Evolutionary conservation across 2,888 invertebrate species (phyloP).

Genomic region (Chaetoderma sp.): DNA sequence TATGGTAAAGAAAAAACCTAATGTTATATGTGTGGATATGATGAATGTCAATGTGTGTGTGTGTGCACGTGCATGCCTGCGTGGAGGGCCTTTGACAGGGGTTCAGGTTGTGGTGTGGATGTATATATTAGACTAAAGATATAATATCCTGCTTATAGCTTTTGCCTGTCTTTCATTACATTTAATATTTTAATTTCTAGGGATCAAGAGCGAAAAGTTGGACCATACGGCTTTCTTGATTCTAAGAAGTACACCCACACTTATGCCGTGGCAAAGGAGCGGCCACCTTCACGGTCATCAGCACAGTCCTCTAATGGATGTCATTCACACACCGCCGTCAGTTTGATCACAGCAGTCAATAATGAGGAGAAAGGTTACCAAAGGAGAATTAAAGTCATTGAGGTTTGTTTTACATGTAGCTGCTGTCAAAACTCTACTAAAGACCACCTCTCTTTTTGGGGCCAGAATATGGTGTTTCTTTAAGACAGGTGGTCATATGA

Average conservation of each 20-base stretch:
- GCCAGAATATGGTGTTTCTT: too few relatives aligned
- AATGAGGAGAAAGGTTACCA: slow-evolving; percentile 60
- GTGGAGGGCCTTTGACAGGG: not conserved
- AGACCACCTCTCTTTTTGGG: too few relatives aligned
- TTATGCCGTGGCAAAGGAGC: slow-evolving; percentile 43
- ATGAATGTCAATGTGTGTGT: too few relatives aligned
- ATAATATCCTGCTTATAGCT: not conserved
- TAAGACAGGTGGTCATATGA: too few relatives aligned
- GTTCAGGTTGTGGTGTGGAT: not conserved
- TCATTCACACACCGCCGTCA: slow-evolving; percentile 37
- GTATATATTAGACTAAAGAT: too few relatives aligned
- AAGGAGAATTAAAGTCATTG: slow-evolving; percentile 61
- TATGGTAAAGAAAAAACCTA: too few relatives aligned
- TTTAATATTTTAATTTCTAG: slow-evolving; percentile 38
- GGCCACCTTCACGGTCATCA: not conserved
- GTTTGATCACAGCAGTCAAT: slow-evolving; percentile 47
- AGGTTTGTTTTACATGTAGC: slow-evolving; percentile 51
- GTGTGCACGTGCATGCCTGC: not conserved
- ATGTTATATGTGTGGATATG: too few relatives aligned
- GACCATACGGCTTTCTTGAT: slow-evolving; percentile 64
- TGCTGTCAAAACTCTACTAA: too few relatives aligned
- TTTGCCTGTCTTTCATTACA: not conserved
- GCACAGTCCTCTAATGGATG: not conserved
- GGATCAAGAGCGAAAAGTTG: slow-evolving; percentile 64
- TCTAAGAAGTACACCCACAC: slow-evolving; percentile 55